Evolutionary conservation across 37 sponge, comb jelly and placozoan species (phyloP), one percentile per base, ranked within the genome.

Genomic region (Agelas oroides): DNA sequence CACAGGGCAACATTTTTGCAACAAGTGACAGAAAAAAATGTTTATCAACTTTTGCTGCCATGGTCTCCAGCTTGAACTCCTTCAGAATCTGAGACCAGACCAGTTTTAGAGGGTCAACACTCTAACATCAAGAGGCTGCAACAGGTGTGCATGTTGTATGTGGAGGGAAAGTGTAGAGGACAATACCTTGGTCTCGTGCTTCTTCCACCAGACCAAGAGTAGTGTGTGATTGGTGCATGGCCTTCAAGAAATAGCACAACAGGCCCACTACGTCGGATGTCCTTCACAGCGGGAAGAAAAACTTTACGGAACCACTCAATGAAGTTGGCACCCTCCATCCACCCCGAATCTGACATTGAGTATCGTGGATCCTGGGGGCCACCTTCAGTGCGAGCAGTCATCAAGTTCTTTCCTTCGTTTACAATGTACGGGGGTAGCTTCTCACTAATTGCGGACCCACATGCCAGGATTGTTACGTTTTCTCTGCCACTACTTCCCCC

Each of bases 131-230:
- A 77, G 11, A 31, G 63, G 78, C 63, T 77, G 78, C 21, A 66
- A 24, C 14, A 78, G 30, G 39, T 84, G 80, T n/a, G n/a, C n/a
- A n/a, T 31, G 86, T 83, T 14, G 73, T 75, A 73, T 91, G 86
- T 28, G 92, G 82, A 30, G 92, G 92, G 15, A 91, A 55, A 46
- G 83, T 86, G 15, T 86, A 27, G 0, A 86, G 30, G n/a, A 82
- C 81, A n/a, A 86, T 46, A 40, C 76, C 70, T 40, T 54, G 23
- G 24, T 73, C 55, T 37, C 53, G 53, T 5, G 75, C 75, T 14
- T 3, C 25, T 27, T 28, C 32, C 23, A 76, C 59, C 35, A 81
- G 39, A 13, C 2, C 72, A 8, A 81, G 37, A 12, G 33, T 55
- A 34, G 55, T n/a, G n/a, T n/a, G n/a, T n/a, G n/a, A n/a, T n/a